phyloP scores from a whole-genome alignment of 64 coral and sea anemone genomes.

The Montipora efflorescens region DNA sequence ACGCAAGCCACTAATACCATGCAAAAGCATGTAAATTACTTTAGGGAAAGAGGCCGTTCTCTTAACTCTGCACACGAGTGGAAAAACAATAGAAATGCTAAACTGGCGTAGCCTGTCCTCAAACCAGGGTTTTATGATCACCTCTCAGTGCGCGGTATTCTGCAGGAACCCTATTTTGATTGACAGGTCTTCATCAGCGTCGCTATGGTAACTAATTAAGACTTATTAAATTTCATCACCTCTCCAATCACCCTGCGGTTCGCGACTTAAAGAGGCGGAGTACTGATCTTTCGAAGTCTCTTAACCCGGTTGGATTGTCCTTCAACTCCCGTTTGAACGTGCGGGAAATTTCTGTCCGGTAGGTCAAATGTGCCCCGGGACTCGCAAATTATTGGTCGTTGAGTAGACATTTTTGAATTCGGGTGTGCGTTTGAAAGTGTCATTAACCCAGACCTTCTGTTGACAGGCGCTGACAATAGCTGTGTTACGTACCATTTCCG shows the following conservation, averaged over 20 bases:
- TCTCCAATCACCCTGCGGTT: constrained; percentile 74
- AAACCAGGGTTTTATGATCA: neutral
- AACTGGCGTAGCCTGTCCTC: constrained; percentile 39
- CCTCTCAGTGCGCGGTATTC: neutral
- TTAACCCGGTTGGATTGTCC: constrained; percentile 36
- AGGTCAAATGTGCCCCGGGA: neutral
- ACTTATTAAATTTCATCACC: constrained; percentile 88
- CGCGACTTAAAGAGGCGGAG: constrained; percentile 43
- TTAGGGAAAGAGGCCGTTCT: constrained; percentile 65
- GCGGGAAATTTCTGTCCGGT: neutral
- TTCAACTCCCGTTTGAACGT: constrained; percentile 35
- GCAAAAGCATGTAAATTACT: constrained; percentile 93
- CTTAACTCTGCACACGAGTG: constrained; percentile 79
- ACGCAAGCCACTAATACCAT: constrained; percentile 51
- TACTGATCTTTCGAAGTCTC: constrained; percentile 72
- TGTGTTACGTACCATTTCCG: constrained; percentile 77
- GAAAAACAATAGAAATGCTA: constrained; percentile 67
- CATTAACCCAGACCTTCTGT: constrained; percentile 71
- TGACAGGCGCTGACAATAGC: constrained; percentile 71
- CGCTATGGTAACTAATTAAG: constrained; percentile 81
- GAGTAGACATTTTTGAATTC: neutral
- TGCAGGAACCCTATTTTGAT: constrained; percentile 72
- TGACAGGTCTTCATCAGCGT: constrained; percentile 67
- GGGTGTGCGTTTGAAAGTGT: constrained; percentile 54
- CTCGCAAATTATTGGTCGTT: neutral